Percentiles rank a stretch among this genome's conserved stretches.
Conservation (phyloP, 2,888 invertebrate species). For the Amphimallon solstitiale region DNA sequence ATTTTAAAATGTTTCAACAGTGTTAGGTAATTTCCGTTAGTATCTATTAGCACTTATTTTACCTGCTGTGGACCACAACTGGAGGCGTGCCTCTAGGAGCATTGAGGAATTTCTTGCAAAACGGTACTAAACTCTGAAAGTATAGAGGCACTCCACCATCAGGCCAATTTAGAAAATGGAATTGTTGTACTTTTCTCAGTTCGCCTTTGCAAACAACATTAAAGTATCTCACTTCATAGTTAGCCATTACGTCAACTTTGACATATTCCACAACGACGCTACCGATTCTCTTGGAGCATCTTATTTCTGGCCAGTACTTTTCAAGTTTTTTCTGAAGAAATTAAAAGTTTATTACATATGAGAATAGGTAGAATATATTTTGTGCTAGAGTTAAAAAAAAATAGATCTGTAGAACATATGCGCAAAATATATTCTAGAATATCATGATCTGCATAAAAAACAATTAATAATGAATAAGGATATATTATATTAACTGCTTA, state of each 20-base stretch:
- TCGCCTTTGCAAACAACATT: slow-evolving; percentile 52
- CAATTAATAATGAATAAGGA: no score
- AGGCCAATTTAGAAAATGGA: slow-evolving; percentile 67
- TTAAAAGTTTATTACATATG: no score
- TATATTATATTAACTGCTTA: no score
- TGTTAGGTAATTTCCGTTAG: no score
- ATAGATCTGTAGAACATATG: no score
- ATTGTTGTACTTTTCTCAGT: slow-evolving; percentile 61
- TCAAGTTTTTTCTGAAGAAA: slow-evolving; percentile 63
- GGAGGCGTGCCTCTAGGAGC: slow-evolving; percentile 50
- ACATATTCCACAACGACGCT: slow-evolving; percentile 56
- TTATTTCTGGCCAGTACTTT: slow-evolving; percentile 66
- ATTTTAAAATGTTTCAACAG: no score
- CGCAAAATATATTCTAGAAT: no score
- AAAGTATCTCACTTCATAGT: slow-evolving; percentile 59
- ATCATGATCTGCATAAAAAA: no score
- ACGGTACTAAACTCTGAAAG: slow-evolving; percentile 47
- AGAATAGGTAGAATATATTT: no score
- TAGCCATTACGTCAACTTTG: slow-evolving; percentile 56
- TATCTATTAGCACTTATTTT: no score
- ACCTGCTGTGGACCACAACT: slow-evolving; percentile 67
- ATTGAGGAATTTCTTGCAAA: slow-evolving; percentile 55
- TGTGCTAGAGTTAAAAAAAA: no score
- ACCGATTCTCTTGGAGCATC: slow-evolving; percentile 58
- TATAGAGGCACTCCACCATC: slow-evolving; percentile 64